phyloP scores from a whole-genome alignment of 2,113 vertebrate genomes.

The Hypanus sabinus region DNA sequence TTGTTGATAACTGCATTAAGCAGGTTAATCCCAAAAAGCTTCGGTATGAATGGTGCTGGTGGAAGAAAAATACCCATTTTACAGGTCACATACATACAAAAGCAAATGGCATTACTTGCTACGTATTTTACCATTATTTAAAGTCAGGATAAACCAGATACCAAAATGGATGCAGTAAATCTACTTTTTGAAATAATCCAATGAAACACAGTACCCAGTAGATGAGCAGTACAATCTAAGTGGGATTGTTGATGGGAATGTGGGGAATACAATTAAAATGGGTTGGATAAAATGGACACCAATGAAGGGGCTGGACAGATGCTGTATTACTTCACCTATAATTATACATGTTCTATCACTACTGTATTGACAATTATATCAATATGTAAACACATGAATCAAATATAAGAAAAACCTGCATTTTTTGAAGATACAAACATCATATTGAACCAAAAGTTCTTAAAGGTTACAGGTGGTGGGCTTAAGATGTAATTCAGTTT shows the following conservation, averaged over 20 bases:
- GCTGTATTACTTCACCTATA: too few species aligned
- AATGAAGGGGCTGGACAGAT: too few species aligned
- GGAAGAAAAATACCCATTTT: background rate
- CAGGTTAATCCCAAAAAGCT: conserved; percentile 88
- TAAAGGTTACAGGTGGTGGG: background rate
- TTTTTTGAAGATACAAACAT: background rate
- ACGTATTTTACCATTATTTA: too few species aligned
- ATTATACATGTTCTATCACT: background rate
- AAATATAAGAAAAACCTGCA: background rate
- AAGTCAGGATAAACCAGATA: background rate
- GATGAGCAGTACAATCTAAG: too few species aligned
- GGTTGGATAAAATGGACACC: too few species aligned
- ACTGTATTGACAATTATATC: background rate
- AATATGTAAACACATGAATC: background rate
- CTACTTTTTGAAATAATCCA: background rate
- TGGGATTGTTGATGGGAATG: too few species aligned
- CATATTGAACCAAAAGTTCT: background rate
- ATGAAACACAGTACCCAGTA: background rate
- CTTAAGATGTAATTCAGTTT: background rate
- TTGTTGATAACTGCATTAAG: conserved; percentile 91
- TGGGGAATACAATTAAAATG: too few species aligned
- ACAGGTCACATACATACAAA: too few species aligned
- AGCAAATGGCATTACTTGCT: background rate
- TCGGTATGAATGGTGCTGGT: conserved; percentile 90
- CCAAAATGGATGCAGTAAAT: background rate